phyloP scores from a whole-genome alignment of 2,797 vertebrate genomes.

The Cynopterus sphinx region DNA sequence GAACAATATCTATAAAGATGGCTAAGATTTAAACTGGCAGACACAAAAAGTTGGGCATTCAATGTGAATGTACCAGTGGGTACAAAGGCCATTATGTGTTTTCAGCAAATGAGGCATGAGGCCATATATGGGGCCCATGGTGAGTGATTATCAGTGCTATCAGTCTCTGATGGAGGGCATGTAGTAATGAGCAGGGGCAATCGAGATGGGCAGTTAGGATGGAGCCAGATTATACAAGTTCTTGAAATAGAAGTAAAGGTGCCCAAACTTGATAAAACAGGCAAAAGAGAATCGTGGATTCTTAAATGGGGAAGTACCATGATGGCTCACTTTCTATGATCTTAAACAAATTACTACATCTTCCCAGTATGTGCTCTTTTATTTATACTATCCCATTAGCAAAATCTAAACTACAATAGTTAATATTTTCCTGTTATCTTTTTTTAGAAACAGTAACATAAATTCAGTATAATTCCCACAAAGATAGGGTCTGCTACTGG shows the following conservation, averaged over 20 bases:
- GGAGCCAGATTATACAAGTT: background rate
- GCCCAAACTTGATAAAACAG: background rate
- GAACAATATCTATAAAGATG: background rate
- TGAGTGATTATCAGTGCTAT: background rate
- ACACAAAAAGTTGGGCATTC: constrained; percentile 4
- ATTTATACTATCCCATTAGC: constrained; percentile 28
- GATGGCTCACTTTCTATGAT: background rate
- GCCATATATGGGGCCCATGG: background rate
- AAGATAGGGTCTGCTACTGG: constrained; percentile 39
- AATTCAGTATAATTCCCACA: constrained; percentile 54
- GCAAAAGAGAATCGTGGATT: background rate
- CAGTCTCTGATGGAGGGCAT: constrained; percentile 5
- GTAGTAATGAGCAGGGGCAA: constrained; percentile 35
- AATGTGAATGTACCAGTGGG: background rate
- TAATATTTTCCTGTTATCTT: constrained; percentile 52
- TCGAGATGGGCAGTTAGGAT: background rate
- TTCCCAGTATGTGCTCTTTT: background rate
- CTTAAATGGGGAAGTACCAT: background rate
- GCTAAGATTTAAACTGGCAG: constrained; percentile 5
- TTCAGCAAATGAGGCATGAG: constrained; percentile 46
- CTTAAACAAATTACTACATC: background rate
- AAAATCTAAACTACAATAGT: constrained; percentile 21
- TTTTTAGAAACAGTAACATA: constrained; percentile 47
- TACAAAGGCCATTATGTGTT: background rate
- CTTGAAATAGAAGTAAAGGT: constrained; percentile 22